phyloP scores from a whole-genome alignment of 2,113 vertebrate species.

The Brachirus orientalis region DNA sequence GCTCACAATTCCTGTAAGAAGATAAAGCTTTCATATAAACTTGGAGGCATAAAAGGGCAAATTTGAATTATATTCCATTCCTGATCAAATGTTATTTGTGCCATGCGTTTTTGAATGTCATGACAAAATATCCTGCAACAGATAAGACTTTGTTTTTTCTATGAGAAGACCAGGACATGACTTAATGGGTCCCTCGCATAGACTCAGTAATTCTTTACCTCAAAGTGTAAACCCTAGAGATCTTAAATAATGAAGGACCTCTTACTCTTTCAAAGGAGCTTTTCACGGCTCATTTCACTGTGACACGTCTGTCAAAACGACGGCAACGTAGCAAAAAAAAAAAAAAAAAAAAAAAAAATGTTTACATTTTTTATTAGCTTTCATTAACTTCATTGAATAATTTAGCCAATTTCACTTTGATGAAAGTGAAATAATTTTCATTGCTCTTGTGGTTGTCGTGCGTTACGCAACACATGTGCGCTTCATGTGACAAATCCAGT shows the following conservation, averaged over 20 bases:
- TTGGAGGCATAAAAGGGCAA: neutral
- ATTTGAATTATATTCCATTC: neutral
- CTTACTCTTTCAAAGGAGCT: slow-evolving; percentile 53
- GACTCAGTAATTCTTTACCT: slow-evolving; percentile 44
- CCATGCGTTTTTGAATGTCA: slow-evolving; percentile 31
- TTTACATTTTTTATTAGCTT: slow-evolving; percentile 71
- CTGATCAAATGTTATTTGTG: too few species aligned
- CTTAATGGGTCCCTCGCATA: slow-evolving; percentile 32
- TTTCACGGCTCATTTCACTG: slow-evolving; percentile 41
- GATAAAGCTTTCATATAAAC: neutral
- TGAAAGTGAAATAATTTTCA: slow-evolving; percentile 43
- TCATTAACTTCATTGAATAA: slow-evolving; percentile 75
- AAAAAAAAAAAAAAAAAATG: neutral
- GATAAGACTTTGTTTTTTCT: slow-evolving; percentile 27
- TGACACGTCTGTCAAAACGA: slow-evolving; percentile 54
- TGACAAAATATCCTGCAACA: slow-evolving; percentile 13
- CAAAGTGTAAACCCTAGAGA: slow-evolving; percentile 59
- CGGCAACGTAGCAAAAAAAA: slow-evolving; percentile 33
- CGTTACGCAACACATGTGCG: slow-evolving; percentile 41
- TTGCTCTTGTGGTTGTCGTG: slow-evolving; percentile 38
- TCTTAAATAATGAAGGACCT: slow-evolving; percentile 69
- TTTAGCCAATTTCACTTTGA: slow-evolving; percentile 61
- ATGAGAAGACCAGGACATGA: slow-evolving; percentile 13
- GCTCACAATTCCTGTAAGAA: neutral
- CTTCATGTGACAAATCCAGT: slow-evolving; percentile 29